Evolutionary conservation across 1,140 invertebrate species (phyloP).

Genomic region (Diachasma alloeum): DNA sequence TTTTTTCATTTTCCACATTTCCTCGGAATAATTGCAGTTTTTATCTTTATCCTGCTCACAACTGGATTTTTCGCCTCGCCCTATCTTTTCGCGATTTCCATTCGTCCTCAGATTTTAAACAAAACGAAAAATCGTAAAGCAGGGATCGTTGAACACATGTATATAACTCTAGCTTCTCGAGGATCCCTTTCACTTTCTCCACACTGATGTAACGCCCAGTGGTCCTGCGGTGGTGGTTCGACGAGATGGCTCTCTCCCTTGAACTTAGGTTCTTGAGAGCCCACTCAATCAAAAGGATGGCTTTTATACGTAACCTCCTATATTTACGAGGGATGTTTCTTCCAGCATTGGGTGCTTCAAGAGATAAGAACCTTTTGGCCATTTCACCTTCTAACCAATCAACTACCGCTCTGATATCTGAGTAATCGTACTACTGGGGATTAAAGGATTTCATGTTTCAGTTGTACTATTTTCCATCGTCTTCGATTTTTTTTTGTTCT

Average conservation of each 20-base stretch:
- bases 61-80: no score
- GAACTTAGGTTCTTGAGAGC: constrained; percentile 51
- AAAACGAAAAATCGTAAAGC: constrained; percentile 49
- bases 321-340: constrained; percentile 62
- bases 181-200: not conserved
- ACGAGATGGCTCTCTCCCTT: not conserved
- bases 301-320: constrained; percentile 57
- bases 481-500: not conserved
- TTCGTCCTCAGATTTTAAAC: constrained; percentile 56
- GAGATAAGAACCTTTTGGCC: constrained; percentile 48
- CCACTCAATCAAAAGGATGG: constrained; percentile 61
- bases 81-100: constrained; percentile 17
- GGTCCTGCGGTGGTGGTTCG: constrained; percentile 2
- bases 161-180: not conserved
- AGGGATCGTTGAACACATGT: constrained; percentile 52
- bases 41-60: no score
- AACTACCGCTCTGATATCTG: not conserved
- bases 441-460: not conserved
- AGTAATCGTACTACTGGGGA: not conserved
- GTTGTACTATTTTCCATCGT: not conserved
- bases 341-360: constrained; percentile 47
- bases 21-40: not conserved
- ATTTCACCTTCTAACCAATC: not conserved
- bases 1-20: no score
- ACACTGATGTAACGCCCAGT: not conserved